phyloP scores from a whole-genome alignment of 2,888 invertebrate species.

The Apotomis capreana region DNA sequence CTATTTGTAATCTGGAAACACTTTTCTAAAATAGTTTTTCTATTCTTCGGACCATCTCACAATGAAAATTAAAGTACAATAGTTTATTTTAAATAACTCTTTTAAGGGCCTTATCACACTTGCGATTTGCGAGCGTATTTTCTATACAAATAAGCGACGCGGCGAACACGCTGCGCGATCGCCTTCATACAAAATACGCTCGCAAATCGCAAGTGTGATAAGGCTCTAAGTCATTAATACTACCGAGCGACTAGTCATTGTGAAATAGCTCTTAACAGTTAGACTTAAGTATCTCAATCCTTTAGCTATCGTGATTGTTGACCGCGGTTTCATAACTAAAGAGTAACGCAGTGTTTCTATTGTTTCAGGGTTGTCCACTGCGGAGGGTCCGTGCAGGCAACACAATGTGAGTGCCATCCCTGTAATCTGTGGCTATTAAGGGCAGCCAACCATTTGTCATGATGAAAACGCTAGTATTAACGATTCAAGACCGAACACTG shows the following conservation, averaged over 20 bases:
- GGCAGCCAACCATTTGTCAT: slow-evolving; percentile 5
- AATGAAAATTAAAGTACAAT: no score
- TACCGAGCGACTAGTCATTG: neutral
- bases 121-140: no score
- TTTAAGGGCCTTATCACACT: no score
- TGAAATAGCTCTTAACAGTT: neutral
- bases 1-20: no score
- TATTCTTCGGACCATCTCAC: no score
- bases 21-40: no score
- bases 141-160: no score
- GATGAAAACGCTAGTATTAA: neutral
- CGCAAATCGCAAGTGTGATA: no score
- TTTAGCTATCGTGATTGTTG: neutral
- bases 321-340: slow-evolving; percentile 3
- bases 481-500: no score
- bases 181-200: no score
- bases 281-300: neutral
- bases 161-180: no score
- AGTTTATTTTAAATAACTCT: no score
- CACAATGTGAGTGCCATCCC: slow-evolving; percentile 33
- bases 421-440: neutral
- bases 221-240: neutral
- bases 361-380: slow-evolving; percentile 34
- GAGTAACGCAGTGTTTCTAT: slow-evolving; percentile 30
- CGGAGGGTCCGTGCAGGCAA: slow-evolving; percentile 14